Base-by-base conservation (phyloP, 2,113 vertebrate species). In the Eurystomus gularis region DNA sequence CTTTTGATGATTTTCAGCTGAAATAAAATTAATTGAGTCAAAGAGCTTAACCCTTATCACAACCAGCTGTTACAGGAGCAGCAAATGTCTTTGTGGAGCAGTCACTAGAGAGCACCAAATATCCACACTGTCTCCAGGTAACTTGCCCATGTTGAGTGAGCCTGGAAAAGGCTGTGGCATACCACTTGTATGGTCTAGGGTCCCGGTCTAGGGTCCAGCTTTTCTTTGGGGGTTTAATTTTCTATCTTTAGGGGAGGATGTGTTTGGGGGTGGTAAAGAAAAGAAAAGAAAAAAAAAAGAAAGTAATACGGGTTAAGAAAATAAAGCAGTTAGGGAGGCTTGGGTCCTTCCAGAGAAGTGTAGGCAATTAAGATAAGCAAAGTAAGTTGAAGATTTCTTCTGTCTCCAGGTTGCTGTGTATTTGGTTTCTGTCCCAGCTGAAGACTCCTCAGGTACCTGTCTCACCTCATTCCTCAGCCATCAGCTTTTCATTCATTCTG, bases 91-190 rank as follows among this genome's bases (percentile, higher is more conserved):
- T 16, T 19, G 40, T 62, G 51, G 66, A 90, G 44, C 85, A 86
- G 90, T 96, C 94, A 88, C 96, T 94, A 95, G 94, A 66, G 94
- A 93, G 96, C 93, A 94, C 87, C 87, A 95, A 62, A 95, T 54
- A 66, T 11, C 93, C 90, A 94, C 79, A 73, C 17, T 81, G 75
- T 33, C 40, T 71, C 25, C 81, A 42, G 44, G 52, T 68, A 48
- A 1, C 49, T 80, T 26, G 4, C 16, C 33, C 29, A 10, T 8
- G 39, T 44, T 49, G 16, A 13, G 2, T 23, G 42, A n/a, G n/a
- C n/a, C n/a, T 25, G 49, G 70, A 37, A 66, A 84, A 86, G 16
- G 4, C 6, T 49, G 13, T 68, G 72, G 9, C 3, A 52, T 77
- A 9, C 10, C 14, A 11, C 19, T 54, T 8, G 3, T n/a, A n/a